phyloP scores from a whole-genome alignment of 2,888 invertebrate genomes.

The Spatulosminthurus flaviceps region DNA sequence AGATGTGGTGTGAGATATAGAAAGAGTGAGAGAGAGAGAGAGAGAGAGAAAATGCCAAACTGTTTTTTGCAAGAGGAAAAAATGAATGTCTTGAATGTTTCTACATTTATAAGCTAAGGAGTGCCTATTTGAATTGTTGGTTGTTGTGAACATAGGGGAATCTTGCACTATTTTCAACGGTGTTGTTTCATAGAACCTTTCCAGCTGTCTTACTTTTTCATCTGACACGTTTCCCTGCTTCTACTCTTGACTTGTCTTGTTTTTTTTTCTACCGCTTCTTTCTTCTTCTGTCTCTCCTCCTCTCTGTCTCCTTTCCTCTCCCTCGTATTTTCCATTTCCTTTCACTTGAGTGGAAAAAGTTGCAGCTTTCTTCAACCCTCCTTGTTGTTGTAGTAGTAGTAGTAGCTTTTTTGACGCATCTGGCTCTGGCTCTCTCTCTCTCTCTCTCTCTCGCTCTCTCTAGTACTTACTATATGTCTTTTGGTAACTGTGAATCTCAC shows the following conservation, averaged over 20 bases:
- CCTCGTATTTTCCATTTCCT: not conserved
- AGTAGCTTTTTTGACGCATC: constrained; percentile 6
- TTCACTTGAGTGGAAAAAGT: not conserved
- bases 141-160: not conserved
- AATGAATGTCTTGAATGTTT: not conserved
- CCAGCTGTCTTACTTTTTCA: constrained; percentile 26
- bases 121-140: constrained; percentile 7
- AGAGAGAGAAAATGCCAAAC: not conserved
- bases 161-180: not conserved
- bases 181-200: constrained; percentile 22
- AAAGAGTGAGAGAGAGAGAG: constrained; percentile 4
- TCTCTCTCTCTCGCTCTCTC: too few species aligned
- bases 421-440: too few species aligned
- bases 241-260: constrained; percentile 20
- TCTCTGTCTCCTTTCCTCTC: constrained; percentile 4
- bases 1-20: not conserved
- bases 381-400: too few species aligned
- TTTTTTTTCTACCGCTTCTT: not conserved
- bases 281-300: not conserved
- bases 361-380: too few species aligned
- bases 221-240: constrained; percentile 24
- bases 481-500: not conserved
- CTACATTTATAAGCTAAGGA: not conserved
- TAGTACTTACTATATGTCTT: too few species aligned
- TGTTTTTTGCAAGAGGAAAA: not conserved